A percentile compares a stretch with the other conserved stretches of the same genome.
Evolutionary conservation across 1,140 invertebrate species (phyloP).

Genomic region (Neodiprion virginianus): DNA sequence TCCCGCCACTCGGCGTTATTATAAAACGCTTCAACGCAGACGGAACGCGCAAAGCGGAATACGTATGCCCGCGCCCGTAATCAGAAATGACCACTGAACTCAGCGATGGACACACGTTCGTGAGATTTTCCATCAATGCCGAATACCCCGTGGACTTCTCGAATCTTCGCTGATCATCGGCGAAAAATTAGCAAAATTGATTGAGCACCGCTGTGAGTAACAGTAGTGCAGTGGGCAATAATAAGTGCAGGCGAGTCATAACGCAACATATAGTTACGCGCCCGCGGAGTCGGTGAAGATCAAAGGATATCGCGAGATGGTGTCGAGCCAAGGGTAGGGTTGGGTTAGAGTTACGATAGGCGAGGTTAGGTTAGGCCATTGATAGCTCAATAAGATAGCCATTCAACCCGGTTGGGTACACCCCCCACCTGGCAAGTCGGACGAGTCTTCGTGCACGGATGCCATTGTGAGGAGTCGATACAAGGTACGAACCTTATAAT

Average conservation of each 20-base stretch:
- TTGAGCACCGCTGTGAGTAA: constrained; percentile 43
- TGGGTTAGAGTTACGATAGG: constrained; percentile 46
- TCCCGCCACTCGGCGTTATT: neutral
- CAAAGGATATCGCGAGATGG: constrained; percentile 50
- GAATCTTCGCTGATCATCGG: too few species aligned
- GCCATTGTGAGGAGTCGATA: constrained; percentile 14
- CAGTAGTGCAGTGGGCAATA: constrained; percentile 50
- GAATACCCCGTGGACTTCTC: too few species aligned
- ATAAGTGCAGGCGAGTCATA: constrained; percentile 53
- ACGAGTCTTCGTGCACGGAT: neutral
- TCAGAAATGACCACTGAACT: neutral
- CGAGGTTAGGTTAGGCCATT: constrained; percentile 35
- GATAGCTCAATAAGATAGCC: constrained; percentile 59
- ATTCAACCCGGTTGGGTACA: constrained; percentile 48
- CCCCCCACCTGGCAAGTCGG: constrained; percentile 46
- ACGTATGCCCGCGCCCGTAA: neutral
- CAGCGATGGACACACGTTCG: neutral
- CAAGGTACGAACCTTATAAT: constrained; percentile 46
- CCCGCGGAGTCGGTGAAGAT: constrained; percentile 54
- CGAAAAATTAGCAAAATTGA: neutral
- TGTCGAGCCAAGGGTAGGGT: constrained; percentile 38
- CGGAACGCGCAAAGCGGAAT: neutral
- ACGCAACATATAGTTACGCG: constrained; percentile 55
- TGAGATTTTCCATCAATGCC: neutral
- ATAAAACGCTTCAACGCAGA: neutral